A percentile compares a stretch with the other conserved stretches of the same genome.
Evolutionary conservation across 2,113 vertebrate genomes (phyloP).

Genomic region (Hippocampus abdominalis): DNA sequence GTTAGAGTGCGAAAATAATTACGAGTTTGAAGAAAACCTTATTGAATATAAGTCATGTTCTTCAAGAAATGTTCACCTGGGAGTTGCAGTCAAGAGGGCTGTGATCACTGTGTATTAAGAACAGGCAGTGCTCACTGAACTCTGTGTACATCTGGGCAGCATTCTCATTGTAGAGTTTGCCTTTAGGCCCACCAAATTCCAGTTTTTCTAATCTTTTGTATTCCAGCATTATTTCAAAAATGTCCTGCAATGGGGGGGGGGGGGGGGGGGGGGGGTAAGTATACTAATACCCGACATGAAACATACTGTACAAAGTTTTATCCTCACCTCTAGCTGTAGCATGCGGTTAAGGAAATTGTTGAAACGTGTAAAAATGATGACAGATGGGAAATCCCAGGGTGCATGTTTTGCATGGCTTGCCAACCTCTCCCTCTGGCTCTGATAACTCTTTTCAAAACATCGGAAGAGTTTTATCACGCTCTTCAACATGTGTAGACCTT

Average conservation of each 20-base stretch:
- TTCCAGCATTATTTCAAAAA: constrained; percentile 72
- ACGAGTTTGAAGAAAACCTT: neutral
- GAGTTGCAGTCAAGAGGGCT: constrained; percentile 62
- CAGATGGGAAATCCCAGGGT: constrained; percentile 78
- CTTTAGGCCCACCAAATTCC: constrained; percentile 72
- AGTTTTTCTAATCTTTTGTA: constrained; percentile 82
- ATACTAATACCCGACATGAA: neutral
- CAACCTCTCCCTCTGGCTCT: constrained; percentile 66
- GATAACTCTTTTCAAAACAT: constrained; percentile 72
- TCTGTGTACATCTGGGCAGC: constrained; percentile 63
- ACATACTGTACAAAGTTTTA: neutral
- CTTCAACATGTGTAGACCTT: constrained; percentile 73
- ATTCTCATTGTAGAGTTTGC: constrained; percentile 68
- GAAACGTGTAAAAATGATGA: constrained; percentile 75
- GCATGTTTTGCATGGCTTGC: constrained; percentile 56
- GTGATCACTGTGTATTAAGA: constrained; percentile 64
- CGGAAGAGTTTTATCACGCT: constrained; percentile 60
- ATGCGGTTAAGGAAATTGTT: constrained; percentile 71
- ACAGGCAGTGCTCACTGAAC: constrained; percentile 68
- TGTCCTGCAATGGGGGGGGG: constrained; percentile 60
- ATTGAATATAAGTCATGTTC: neutral
- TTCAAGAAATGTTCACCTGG: constrained; percentile 55
- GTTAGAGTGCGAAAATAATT: neutral
- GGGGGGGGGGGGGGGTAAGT: too few species aligned
- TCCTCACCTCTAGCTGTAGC: constrained; percentile 74